These are phyloP conservation scores for Leucoptera coffeella DNA, from an alignment of 2,888 invertebrate species.

Conservation along the genomic window DNA sequence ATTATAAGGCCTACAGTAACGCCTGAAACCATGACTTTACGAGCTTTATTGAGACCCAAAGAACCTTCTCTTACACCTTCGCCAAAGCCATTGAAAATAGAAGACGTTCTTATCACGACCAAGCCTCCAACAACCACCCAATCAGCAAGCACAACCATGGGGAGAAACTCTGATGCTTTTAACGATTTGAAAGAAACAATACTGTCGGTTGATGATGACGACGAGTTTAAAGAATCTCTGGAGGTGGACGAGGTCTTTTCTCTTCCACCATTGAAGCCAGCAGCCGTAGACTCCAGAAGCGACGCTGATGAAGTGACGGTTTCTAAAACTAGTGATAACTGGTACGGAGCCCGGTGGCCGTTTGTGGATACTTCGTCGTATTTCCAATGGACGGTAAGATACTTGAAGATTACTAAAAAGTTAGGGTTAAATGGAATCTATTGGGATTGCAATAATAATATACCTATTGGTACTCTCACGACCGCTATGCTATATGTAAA, in stretches of 20 bases:
- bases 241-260: constrained; percentile 43
- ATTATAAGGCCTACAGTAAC: constrained; percentile 31
- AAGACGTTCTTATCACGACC: constrained; percentile 31
- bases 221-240: constrained; percentile 37
- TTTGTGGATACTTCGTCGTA: constrained; percentile 60
- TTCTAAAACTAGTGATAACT: constrained; percentile 34
- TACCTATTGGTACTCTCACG: too few relatives aligned
- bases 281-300: constrained; percentile 11
- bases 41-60: neutral
- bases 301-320: constrained; percentile 33
- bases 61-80: constrained; percentile 17
- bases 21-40: constrained; percentile 24
- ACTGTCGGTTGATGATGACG: constrained; percentile 39
- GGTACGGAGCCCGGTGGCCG: constrained; percentile 60
- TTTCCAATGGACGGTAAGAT: constrained; percentile 63
- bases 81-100: constrained; percentile 22
- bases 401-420: too few relatives aligned
- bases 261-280: constrained; percentile 31
- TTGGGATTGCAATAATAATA: too few relatives aligned
- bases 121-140: constrained; percentile 16
- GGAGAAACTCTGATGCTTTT: constrained; percentile 21
- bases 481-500: too few relatives aligned
- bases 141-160: constrained; percentile 12
- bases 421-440: constrained; percentile 1
- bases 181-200: constrained; percentile 35